A percentile compares a stretch with the other conserved stretches of the same genome.
Conservation (phyloP, 2,113 vertebrate species). For the Ictalurus furcatus region DNA sequence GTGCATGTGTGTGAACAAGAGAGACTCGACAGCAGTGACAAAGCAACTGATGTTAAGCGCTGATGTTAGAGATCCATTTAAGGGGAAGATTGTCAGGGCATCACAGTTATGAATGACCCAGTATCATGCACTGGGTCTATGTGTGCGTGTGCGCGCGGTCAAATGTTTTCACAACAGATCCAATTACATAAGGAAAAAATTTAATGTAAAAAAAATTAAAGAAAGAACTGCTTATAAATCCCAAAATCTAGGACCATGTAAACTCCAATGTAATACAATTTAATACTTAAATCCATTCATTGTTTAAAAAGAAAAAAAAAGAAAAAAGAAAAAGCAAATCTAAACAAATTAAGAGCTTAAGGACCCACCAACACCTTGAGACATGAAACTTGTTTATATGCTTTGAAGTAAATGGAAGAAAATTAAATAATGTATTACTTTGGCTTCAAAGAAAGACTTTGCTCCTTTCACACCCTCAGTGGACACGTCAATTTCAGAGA, state of each 20-base stretch:
- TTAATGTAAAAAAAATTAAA: not conserved
- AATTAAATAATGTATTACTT: conserved; percentile 73
- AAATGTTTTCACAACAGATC: not conserved
- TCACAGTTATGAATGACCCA: conserved; percentile 48
- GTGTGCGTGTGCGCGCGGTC: not conserved
- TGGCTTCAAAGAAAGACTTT: conserved; percentile 95
- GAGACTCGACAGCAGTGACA: not conserved
- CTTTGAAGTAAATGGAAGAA: not conserved
- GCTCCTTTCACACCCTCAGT: conserved; percentile 92
- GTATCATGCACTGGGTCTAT: not conserved
- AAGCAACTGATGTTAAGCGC: conserved; percentile 11
- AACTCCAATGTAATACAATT: not conserved
- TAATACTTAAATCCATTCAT: not conserved
- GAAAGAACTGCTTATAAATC: not conserved
- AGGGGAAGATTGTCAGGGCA: conserved; percentile 54
- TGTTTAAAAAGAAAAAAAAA: not conserved
- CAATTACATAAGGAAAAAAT: not conserved
- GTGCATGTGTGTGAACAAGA: not conserved
- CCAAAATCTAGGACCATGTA: not conserved
- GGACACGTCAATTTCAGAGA: conserved; percentile 93
- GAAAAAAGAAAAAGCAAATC: not conserved
- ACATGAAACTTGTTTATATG: not conserved
- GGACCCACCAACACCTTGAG: not conserved
- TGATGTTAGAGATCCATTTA: conserved; percentile 3
- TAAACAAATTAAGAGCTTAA: not conserved